Evolutionary conservation across 37 sponge, comb jelly and placozoan genomes (phyloP), one percentile per base, ranked within the genome.

Genomic region (Ephydatia muelleri): DNA sequence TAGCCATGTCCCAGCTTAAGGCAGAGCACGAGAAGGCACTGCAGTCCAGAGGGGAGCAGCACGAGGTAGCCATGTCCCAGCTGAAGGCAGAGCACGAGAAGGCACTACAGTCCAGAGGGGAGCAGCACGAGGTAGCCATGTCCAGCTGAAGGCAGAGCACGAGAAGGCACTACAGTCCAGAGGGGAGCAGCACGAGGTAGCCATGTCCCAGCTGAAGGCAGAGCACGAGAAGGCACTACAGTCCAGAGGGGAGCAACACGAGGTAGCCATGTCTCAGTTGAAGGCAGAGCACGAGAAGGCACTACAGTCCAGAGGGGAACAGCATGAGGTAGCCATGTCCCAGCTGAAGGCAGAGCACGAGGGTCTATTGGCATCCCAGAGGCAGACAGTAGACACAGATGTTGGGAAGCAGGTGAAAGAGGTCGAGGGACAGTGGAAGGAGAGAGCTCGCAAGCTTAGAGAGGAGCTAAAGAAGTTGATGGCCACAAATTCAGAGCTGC

Each of bases 351-450:
- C 49, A 67, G 23, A 34, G 5, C 28, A 39, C 32, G 76, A 75
- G 67, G 37, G 26, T 49, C 12, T 74, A 16, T 12, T 21, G 66
- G 28, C 57, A 65, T 22, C 35, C 9, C 49, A 85, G 32, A 67
- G 23, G 2, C 49, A 85, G 85, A 67, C 33, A 39, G 49, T 67
- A 2, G 38, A 38, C 6, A 23, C 65, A 25, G 75, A 25, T 0
- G 67, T 49, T 36, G 80, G n/a, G 36, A 65, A 85, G 32, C 65
- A 73, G 8, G 47, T 80, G 47, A 38, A 34, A 73, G 90, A 35
- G 57, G 19, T 38, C 37, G 38, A 49, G 13, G 27, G 23, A 0
- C 31, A 48, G 65, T 80, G 82, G 68, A 48, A 83, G 64, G 38
- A 73, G 67, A 86, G 31, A 80, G 47, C 38, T 36, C 74, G 5